Base-by-base conservation (phyloP, 2,888 invertebrate species). In the Cantharis lateralis region DNA sequence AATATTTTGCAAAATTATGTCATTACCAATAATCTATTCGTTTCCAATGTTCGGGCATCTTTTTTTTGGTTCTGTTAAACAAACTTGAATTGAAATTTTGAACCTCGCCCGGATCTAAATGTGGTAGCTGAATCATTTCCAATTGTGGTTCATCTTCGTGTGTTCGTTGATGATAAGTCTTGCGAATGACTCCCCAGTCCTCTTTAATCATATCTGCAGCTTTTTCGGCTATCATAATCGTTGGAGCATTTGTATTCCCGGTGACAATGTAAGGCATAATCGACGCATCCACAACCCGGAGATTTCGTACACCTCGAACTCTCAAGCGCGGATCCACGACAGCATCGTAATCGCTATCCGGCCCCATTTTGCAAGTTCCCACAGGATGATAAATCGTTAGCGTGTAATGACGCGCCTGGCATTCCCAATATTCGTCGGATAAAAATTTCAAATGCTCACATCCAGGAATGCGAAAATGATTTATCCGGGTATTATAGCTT, bases 181-280 rank as follows among this genome's bases (percentile, higher is more conserved):
- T 15, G 10, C 15, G 18, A 16, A 77, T 13, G 2, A 62, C 72
- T 10, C 80, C 78, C 92, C 94, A 94, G 80, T 94, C 93, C 85
- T 93, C 91, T 85, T 95, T 95, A 81, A 96, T 95, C 91, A 96
- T 92, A 83, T 96, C 95, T 0, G 95, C 90, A 1, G 93, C 95
- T 83, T 94, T 95, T 84, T 96, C 96, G 0, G 93, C 96, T 64
- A 96, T 93, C 96, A 96, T 96, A 66, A 95, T 92, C 1, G 91
- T 91, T 0, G 96, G 95, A 0, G 95, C 95, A 83, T 95, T 95
- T 0, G 95, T 96, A 84, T 96, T 95, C 0, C 95, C 96, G 32
- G 91, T 94, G 0, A 92, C 90, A 72, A 96, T 94, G 1, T 88
- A 91, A 0, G 96, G 96, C 94, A 96, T 96, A 16, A 96, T 90